Evolutionary conservation across 1,140 invertebrate species (phyloP), one percentile per base, ranked within the genome.

Genomic region (Teleogryllus occipitalis): DNA sequence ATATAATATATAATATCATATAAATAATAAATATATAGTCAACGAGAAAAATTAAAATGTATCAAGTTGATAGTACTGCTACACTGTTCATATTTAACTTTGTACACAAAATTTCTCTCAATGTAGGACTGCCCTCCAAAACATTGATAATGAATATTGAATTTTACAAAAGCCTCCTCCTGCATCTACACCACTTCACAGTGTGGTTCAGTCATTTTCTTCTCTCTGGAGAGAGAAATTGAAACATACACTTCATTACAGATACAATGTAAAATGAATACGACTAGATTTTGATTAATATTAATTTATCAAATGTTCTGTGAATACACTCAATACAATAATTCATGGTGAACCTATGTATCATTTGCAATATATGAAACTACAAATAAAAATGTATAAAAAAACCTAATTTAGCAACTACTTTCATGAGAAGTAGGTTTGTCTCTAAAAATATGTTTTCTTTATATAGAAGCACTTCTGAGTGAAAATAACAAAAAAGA

Each of bases 11-110:
- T 65, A 39, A 39, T 39, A 65, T 65, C 18, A 65, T 65, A 65
- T 65, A 65, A 65, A 65, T 65, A 65, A 65, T 65, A 65, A 65
- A 65, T 65, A 65, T 65, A 65, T 65, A 65, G 54, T 65, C 54
- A 65, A 65, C 54, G 18, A 65, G 54, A 65, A 65, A 65, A 65
- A 65, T 65, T 65, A 65, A 14, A 65, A 65, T 65, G 18, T 65
- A 65, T 18, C 18, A 39, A 39, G 54, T 10, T 14, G 54, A 18
- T 65, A 14, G 54, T 65, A 65, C 54, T 65, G 54, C 54, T 65
- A 65, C 18, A 65, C 18, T 65, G 18, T 65, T 18, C 54, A 65
- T 18, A 10, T 39, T 14, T 65, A 65, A 65, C 54, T 65, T 65
- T 65, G 54, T 65, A 65, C 54, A 65, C 54, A 65, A 14, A 65